Base-by-base conservation (phyloP, 2,113 vertebrate species). In the Rutilus rutilus region DNA sequence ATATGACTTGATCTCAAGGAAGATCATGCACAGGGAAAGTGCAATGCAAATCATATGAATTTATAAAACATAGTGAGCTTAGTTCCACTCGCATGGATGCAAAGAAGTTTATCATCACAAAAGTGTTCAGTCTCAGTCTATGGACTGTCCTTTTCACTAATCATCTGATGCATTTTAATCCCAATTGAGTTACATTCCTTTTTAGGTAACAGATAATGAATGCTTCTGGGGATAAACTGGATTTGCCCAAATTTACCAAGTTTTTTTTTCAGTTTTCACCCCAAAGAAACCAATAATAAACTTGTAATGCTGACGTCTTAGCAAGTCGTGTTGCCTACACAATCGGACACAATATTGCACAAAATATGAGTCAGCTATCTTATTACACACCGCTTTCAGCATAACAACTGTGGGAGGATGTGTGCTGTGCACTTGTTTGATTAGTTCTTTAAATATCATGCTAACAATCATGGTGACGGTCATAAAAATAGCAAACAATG, bases 401-500 rank as follows among this genome's bases (percentile, higher is more conserved):
- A 3, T 60, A n/a, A 50, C 30, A 39, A 42, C 77, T 59, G 77
- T 42, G 19, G 33, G 67, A 60, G 77, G 75, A 78, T 27, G 75
- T 21, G 2, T 57, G 36, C 39, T 60, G 23, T 45, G 12, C 4
- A 30, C 78, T 80, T 80, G 78, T 80, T 80, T 80, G 59, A 80
- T 47, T 45, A 27, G 78, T 47, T 62, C 39, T 42, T 15, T 62
- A 64, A 47, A 80, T 64, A 64, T 60, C 59, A 42, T 11, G 7
- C 15, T 19, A 47, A 62, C 23, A 80, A 64, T 80, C 14, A 80
- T 64, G 1, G 14, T 4, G 39, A 27, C 5, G 0, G 39, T 17
- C 23, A n/a, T 64, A 79, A 42, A 79, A 79, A 79, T 79, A 79
- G 54, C 78, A 80, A 0, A 45, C 78, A 17, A 45, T 25, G 59